Conservation (phyloP, 2,113 vertebrate genomes). For the Percina caprodes region DNA sequence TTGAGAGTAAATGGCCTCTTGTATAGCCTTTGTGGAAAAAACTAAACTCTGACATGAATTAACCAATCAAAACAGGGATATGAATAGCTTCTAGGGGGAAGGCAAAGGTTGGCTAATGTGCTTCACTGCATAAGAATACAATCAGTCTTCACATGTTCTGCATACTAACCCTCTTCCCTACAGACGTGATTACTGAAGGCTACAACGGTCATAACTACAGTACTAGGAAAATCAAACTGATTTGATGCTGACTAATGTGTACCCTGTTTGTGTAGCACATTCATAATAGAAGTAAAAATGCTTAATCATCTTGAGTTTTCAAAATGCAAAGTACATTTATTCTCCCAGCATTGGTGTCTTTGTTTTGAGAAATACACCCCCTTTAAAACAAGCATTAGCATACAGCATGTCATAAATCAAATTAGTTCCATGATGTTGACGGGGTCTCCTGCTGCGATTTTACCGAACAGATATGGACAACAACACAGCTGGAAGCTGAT, state of each 20-base stretch:
- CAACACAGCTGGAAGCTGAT: conserved; percentile 64
- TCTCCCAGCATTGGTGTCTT: conserved; percentile 18
- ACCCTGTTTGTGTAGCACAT: not conserved
- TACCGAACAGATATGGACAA: conserved; percentile 58
- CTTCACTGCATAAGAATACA: conserved; percentile 66
- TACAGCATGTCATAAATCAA: conserved; percentile 61
- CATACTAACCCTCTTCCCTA: conserved; percentile 62
- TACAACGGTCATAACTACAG: conserved; percentile 23
- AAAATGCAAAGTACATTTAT: conserved; percentile 27
- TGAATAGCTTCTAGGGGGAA: conserved; percentile 57
- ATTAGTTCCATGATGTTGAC: conserved; percentile 60
- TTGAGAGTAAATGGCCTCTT: conserved; percentile 45
- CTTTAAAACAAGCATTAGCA: conserved; percentile 59
- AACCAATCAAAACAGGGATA: conserved; percentile 69
- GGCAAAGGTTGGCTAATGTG: conserved; percentile 68
- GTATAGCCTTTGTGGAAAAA: conserved; percentile 29
- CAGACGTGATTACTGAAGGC: conserved; percentile 58
- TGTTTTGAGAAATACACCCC: conserved; percentile 19
- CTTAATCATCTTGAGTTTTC: conserved; percentile 43
- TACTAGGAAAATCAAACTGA: conserved; percentile 26
- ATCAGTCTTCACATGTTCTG: conserved; percentile 57
- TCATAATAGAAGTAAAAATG: conserved; percentile 26
- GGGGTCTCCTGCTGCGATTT: conserved; percentile 59
- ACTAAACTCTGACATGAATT: conserved; percentile 58
- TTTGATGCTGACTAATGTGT: conserved; percentile 16